Evolutionary conservation across 2,888 invertebrate species (phyloP).

Genomic region (Callimorpha dominula): DNA sequence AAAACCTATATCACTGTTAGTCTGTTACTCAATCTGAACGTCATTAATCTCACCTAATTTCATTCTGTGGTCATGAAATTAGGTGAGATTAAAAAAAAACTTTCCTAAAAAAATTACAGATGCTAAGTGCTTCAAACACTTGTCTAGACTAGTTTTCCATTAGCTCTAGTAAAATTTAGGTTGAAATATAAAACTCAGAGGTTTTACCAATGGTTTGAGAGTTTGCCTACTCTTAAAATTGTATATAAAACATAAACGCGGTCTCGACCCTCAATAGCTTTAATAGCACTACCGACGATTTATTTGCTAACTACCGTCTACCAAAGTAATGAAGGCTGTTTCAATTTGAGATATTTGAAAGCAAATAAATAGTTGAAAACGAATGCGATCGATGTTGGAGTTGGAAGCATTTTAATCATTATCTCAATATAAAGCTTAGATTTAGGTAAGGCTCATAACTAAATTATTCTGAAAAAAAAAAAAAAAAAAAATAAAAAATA

Average conservation of each 20-base stretch:
- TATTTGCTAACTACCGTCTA: constrained; percentile 7
- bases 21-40: too few relatives aligned
- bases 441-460: too few relatives aligned
- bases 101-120: background rate
- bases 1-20: too few relatives aligned
- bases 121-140: background rate
- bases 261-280: background rate
- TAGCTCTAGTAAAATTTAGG: background rate
- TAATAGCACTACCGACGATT: background rate
- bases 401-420: background rate
- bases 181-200: background rate
- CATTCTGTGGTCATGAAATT: too few relatives aligned
- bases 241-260: background rate
- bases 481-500: too few relatives aligned
- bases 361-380: background rate
- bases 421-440: too few relatives aligned
- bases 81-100: background rate
- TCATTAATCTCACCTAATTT: too few relatives aligned
- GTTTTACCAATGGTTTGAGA: background rate
- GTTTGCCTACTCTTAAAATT: background rate
- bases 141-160: background rate
- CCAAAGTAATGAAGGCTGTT: constrained; percentile 6
- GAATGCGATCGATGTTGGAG: background rate
- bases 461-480: too few relatives aligned
- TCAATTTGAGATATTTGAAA: background rate